Base-by-base conservation (phyloP, 2,797 vertebrate genomes). In the Catharus ustulatus region DNA sequence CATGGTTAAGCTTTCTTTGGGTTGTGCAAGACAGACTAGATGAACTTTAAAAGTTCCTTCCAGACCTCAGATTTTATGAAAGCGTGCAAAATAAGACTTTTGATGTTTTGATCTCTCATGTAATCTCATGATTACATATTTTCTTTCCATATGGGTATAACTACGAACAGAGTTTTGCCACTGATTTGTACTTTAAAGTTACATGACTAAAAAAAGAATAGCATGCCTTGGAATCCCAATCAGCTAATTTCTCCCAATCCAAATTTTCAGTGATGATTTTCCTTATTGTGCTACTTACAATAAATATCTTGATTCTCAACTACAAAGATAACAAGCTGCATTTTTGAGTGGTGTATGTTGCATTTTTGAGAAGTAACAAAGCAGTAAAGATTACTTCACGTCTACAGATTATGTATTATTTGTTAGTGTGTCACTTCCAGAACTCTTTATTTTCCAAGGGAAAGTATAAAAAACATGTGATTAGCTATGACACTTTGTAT, bases 341-440 rank as follows among this genome's bases (percentile, higher is more conserved):
- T 79, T 85, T 95, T 72, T 87, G 57, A 59, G 34, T 3, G 2
- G 61, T 55, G 45, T 54, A 58, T 81, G 76, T 79, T 20, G 0
- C 63, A 84, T 80, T 69, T 89, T 67, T 75, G 59, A 81, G 54
- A 85, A 86, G 34, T 87, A 96, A 97, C 94, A 97, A 96, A 95
- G 95, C 81, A 87, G 49, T 23, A 73, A 79, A 95, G 95, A 96
- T 96, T 97, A 97, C 34, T 92, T 89, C 85, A 95, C 81, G 34
- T 96, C 94, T 78, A 73, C 67, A 93, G 95, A 96, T 97, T 96
- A 96, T 94, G 57, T 67, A 72, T 94, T 96, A 95, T 97, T 96
- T 97, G 95, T 97, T 94, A 93, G 89, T 90, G 92, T 97, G 97
- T 96, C 96, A 92, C 83, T 96, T 94, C 81, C 93, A 94, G 61